Percentiles rank a stretch among this genome's conserved stretches.
phyloP scores from a whole-genome alignment of 2,888 invertebrate species.

The Blera fallax region DNA sequence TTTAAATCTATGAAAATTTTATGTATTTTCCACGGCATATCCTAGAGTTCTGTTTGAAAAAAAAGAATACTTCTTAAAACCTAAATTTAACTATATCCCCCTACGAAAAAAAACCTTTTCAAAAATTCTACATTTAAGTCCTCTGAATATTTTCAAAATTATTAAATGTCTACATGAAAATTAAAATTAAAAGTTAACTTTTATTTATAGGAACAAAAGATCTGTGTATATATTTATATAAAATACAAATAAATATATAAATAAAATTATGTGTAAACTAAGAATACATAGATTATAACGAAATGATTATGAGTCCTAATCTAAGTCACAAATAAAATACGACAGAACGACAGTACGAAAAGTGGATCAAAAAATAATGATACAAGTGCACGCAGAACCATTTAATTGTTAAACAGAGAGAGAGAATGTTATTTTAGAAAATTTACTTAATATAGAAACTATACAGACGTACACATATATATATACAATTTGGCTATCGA shows the following conservation, averaged over 20 bases:
- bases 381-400: constrained; percentile 8
- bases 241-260: constrained; percentile 12
- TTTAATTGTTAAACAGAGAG: constrained; percentile 46
- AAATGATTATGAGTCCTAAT: constrained; percentile 7
- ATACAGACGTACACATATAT: constrained; percentile 25
- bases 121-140: not conserved
- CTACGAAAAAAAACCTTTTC: not conserved
- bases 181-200: constrained; percentile 20
- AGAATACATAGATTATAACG: constrained; percentile 17
- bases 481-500: constrained; percentile 10
- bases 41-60: constrained; percentile 32
- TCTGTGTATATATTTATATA: constrained; percentile 44
- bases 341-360: constrained; percentile 36
- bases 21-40: constrained; percentile 58
- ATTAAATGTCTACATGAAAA: constrained; percentile 15
- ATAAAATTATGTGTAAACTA: constrained; percentile 9
- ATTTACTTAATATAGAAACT: constrained; percentile 50
- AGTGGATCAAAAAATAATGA: constrained; percentile 49
- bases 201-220: constrained; percentile 39
- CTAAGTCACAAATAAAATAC: constrained; percentile 1
- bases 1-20: constrained; percentile 14
- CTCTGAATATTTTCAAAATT: constrained; percentile 10
- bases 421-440: constrained; percentile 59
- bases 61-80: no score
- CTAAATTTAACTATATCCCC: no score